These are phyloP conservation scores for Enteromius fasciolatus DNA, from an alignment of 2,797 vertebrate species.

Conservation along the genomic window DNA sequence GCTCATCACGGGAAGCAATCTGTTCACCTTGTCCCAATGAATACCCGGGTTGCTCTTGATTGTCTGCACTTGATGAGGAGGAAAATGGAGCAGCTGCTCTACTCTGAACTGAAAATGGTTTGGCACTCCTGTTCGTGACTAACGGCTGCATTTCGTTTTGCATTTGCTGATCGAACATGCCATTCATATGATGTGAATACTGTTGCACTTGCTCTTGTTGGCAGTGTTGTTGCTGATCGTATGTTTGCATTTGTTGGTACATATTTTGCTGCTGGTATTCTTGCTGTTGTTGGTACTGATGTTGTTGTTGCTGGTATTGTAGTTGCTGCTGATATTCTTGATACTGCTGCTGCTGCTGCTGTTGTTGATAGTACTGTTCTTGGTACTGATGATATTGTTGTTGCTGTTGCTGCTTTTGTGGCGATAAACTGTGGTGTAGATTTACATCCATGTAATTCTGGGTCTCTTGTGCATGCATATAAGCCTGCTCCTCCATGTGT, in stretches of 20 bases:
- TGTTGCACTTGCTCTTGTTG: constrained; percentile 76
- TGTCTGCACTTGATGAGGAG: constrained; percentile 72
- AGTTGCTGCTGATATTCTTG: constrained; percentile 68
- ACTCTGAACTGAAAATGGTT: constrained; percentile 84
- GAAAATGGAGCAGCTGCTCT: constrained; percentile 78
- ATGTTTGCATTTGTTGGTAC: constrained; percentile 68
- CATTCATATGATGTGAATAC: constrained; percentile 82
- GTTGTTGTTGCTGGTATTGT: constrained; percentile 62
- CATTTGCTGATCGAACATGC: constrained; percentile 76
- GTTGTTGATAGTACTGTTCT: constrained; percentile 73
- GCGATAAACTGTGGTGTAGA: constrained; percentile 72
- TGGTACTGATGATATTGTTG: constrained; percentile 74
- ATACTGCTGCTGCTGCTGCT: constrained; percentile 64
- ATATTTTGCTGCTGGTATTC: constrained; percentile 63
- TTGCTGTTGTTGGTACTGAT: constrained; percentile 60
- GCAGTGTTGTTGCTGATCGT: constrained; percentile 55
- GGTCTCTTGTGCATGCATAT: constrained; percentile 75
- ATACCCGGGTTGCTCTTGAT: constrained; percentile 81
- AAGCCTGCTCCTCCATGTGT: constrained; percentile 66
- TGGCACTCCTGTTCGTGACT: constrained; percentile 85
- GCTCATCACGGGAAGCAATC: constrained; percentile 94
- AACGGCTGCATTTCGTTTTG: constrained; percentile 74
- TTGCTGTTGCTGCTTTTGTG: constrained; percentile 65
- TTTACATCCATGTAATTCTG: constrained; percentile 85
- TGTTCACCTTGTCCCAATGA: constrained; percentile 81